Evolutionary conservation across 2,113 vertebrate genomes (phyloP).

Genomic region (Anhinga rufa): DNA sequence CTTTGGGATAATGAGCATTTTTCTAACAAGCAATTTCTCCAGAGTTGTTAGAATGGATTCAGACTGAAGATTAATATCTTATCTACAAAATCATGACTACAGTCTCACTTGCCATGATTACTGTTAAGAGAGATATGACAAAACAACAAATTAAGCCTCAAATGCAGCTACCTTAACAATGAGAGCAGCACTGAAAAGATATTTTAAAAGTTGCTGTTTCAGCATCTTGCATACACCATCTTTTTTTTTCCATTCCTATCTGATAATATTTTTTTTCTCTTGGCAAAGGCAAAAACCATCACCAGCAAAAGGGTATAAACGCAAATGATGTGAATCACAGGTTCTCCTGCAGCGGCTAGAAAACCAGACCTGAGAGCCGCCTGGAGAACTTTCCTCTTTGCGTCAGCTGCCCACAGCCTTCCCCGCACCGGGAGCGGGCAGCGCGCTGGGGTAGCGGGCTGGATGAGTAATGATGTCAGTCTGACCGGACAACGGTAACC

Average conservation of each 20-base stretch:
- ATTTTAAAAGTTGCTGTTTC: background rate
- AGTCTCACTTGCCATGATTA: background rate
- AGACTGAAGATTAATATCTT: background rate
- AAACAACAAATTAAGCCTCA: background rate
- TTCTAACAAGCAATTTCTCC: background rate
- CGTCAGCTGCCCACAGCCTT: background rate
- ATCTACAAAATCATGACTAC: background rate
- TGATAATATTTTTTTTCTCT: background rate
- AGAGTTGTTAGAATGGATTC: background rate
- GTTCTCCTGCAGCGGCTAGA: background rate
- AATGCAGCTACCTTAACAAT: background rate
- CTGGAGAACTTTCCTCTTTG: background rate
- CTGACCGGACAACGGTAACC: slow-evolving; percentile 75
- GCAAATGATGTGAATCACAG: background rate
- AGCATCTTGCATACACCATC: background rate
- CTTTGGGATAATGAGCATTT: background rate
- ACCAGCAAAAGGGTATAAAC: background rate
- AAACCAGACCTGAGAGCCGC: background rate
- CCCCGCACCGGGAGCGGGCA: background rate
- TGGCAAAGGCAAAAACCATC: background rate
- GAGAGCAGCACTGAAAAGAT: background rate
- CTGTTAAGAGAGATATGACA: background rate
- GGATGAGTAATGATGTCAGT: slow-evolving; percentile 72
- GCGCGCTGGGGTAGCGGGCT: slow-evolving; percentile 9
- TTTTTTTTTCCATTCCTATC: background rate